Conservation (phyloP, 2,888 invertebrate species). For the Lycocerus yunnanus region DNA sequence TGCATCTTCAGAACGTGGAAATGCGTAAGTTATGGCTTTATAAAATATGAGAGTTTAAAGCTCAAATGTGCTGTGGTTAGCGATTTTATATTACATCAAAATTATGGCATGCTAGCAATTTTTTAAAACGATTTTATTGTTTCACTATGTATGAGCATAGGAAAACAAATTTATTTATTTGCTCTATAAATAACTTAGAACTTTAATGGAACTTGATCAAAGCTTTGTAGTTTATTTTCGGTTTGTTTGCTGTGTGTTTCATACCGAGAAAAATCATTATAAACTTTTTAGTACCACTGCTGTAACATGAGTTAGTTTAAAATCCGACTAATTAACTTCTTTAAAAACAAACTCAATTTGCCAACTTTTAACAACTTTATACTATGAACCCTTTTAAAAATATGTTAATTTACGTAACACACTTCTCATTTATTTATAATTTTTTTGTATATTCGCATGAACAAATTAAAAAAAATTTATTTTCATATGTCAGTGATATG, state of each 20-base stretch:
- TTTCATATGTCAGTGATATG: background rate
- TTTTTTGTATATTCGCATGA: background rate
- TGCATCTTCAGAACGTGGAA: background rate
- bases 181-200: background rate
- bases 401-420: background rate
- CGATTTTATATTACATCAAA: background rate
- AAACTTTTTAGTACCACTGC: background rate
- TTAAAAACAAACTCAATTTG: background rate
- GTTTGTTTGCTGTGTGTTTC: background rate
- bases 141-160: background rate
- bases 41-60: background rate
- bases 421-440: background rate
- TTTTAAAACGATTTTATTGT: background rate
- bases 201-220: background rate
- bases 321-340: background rate
- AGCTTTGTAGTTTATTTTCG: background rate
- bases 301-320: background rate
- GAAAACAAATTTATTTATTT: background rate
- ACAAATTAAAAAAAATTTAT: background rate
- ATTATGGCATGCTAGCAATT: background rate
- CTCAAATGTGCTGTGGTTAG: background rate
- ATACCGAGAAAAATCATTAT: background rate
- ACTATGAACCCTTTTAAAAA: background rate
- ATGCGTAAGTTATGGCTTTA: background rate
- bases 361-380: background rate